Evolutionary conservation across 2,888 invertebrate species (phyloP), one percentile per base, ranked within the genome.

Genomic region (Strigamia maritima): DNA sequence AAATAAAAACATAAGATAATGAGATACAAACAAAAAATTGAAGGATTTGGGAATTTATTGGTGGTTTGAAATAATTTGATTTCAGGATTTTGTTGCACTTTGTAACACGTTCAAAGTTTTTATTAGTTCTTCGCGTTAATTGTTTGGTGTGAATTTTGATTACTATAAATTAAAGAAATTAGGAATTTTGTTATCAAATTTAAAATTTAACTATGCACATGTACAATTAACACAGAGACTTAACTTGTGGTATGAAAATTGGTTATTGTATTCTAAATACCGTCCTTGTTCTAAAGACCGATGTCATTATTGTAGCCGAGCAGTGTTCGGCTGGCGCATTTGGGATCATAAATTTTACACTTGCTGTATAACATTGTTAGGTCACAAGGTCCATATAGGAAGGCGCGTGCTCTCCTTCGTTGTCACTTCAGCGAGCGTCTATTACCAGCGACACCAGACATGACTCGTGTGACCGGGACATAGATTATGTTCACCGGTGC

Each of bases 391-490:
- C 49, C 49, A 10, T 49, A 49, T 26, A n/a, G 70, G 70, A 70
- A 70, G 26, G 70, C 70, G 70, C 70, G 70, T 70, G 24, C 70
- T 26, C 70, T 26, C 70, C 70, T 70, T 70, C 70, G 70, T 70
- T 70, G 70, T 70, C 70, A 70, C 70, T 70, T 70, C 70, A 70
- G 70, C 70, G 70, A 70, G 70, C 70, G 70, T 70, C 70, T 70
- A 70, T 70, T 70, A 70, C 70, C 70, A 70, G 70, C 70, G 70
- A 70, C 70, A 70, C 70, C 70, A 70, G 70, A 70, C 70, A 26
- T 70, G 70, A 70, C 70, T 70, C 70, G 70, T 70, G 70, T 70
- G 70, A 70, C 70, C 70, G 70, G 28, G 70, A 70, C 70, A 70
- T 70, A 70, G 70, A 70, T 70, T 70, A 70, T 70, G 70, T 70